phyloP scores from a whole-genome alignment of 2,113 vertebrate genomes.

The Macrotis lagotis region DNA sequence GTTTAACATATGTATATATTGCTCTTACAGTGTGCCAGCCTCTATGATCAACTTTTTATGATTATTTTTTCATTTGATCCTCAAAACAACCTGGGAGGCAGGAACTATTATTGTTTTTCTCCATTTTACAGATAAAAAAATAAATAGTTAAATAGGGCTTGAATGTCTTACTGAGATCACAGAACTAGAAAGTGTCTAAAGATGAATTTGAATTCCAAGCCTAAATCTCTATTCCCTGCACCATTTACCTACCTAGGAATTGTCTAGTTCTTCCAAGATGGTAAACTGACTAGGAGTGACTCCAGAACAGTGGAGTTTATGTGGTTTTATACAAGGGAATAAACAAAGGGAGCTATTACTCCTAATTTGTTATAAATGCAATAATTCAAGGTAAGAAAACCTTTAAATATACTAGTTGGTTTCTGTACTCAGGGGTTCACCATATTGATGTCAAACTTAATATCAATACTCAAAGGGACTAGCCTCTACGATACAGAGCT shows the following conservation, averaged over 20 bases:
- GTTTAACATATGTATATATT: neutral
- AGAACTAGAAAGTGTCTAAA: neutral
- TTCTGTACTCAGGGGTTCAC: neutral
- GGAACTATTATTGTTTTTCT: neutral
- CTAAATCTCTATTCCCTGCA: neutral
- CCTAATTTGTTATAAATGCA: neutral
- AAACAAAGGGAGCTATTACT: neutral
- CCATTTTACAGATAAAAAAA: conserved; percentile 1
- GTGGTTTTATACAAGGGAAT: neutral
- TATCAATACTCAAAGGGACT: neutral
- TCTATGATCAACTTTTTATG: neutral
- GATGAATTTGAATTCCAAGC: neutral
- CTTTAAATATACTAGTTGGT: neutral
- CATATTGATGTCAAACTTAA: neutral
- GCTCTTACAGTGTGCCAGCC: neutral
- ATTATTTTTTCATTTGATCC: neutral
- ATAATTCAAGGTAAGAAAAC: neutral
- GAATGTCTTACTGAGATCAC: neutral
- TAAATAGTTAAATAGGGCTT: neutral
- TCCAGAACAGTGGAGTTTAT: neutral
- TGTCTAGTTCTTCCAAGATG: neutral
- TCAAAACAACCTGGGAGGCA: neutral
- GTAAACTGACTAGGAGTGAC: neutral
- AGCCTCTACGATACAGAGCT: neutral
- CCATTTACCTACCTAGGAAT: neutral